Conservation (phyloP, 1,140 invertebrate genomes). For the Metaphire vulgaris region DNA sequence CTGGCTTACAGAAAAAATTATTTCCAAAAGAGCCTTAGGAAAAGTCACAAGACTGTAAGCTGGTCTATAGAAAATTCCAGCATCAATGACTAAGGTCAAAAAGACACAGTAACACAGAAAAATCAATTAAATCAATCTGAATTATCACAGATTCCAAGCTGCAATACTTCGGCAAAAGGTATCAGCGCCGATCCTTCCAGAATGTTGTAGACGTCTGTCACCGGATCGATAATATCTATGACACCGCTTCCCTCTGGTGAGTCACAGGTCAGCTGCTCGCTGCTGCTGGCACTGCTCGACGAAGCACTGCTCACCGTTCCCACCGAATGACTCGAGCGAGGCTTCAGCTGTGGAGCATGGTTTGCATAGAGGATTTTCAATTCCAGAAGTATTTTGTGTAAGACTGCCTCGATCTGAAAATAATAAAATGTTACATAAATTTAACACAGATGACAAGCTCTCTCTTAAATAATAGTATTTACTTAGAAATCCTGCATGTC, state of each 20-base stretch:
- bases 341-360: conserved; percentile 39
- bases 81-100: too few species aligned
- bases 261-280: neutral
- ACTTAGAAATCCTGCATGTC: too few species aligned
- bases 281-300: conserved; percentile 7
- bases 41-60: too few species aligned
- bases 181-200: conserved; percentile 45
- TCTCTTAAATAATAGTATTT: too few species aligned
- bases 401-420: conserved; percentile 33
- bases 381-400: conserved; percentile 36
- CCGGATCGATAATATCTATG: conserved; percentile 39
- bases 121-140: too few species aligned
- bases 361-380: conserved; percentile 36
- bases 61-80: too few species aligned
- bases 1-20: too few species aligned
- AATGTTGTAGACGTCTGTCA: conserved; percentile 41
- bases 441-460: too few species aligned
- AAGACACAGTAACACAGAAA: too few species aligned
- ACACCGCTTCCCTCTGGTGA: neutral
- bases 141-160: too few species aligned
- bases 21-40: too few species aligned
- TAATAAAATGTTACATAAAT: neutral
- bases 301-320: neutral
- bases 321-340: conserved; percentile 17
- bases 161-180: conserved; percentile 42